Percentiles rank a stretch among this genome's conserved stretches.
These are phyloP conservation scores for Sclerodermus sp. DNA, from an alignment of 2,888 invertebrate genomes.

Conservation along the genomic window DNA sequence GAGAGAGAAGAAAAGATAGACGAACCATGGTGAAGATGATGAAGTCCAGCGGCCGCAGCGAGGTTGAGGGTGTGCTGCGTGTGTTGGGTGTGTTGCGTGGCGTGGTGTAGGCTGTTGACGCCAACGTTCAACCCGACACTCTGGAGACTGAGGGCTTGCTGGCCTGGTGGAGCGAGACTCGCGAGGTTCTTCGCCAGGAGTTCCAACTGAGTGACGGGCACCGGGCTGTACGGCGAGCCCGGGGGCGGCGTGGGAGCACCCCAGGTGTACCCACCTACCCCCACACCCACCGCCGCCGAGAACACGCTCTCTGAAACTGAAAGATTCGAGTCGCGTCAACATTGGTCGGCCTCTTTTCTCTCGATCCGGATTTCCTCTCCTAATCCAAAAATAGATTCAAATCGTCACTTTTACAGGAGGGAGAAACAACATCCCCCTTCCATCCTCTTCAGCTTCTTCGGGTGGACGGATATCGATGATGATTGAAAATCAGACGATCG, in stretches of 20 bases:
- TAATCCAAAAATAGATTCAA: too few relatives aligned
- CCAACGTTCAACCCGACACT: slow-evolving; percentile 45
- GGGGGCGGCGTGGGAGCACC: slow-evolving; percentile 70
- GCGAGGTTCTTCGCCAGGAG: slow-evolving; percentile 61
- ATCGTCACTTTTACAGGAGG: too few relatives aligned
- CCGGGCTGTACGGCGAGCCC: slow-evolving; percentile 69
- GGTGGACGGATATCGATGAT: too few relatives aligned
- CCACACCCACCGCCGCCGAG: slow-evolving; percentile 62
- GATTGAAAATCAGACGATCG: too few relatives aligned
- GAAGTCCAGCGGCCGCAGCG: slow-evolving; percentile 42
- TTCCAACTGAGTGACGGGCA: slow-evolving; percentile 70
- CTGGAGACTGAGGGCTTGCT: slow-evolving; percentile 50
- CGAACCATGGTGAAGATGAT: slow-evolving; percentile 54
- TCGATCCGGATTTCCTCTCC: neutral
- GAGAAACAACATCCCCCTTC: too few relatives aligned
- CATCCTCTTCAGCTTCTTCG: too few relatives aligned
- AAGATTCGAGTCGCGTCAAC: slow-evolving; percentile 15
- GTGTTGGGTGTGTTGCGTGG: slow-evolving; percentile 42
- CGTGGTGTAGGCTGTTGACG: slow-evolving; percentile 50
- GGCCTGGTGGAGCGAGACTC: slow-evolving; percentile 46
- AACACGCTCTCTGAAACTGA: slow-evolving; percentile 71
- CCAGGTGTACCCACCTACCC: slow-evolving; percentile 61
- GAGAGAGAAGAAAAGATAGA: slow-evolving; percentile 1
- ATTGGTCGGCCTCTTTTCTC: slow-evolving; percentile 4
- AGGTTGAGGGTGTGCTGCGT: slow-evolving; percentile 50